Evolutionary conservation across 1,140 invertebrate genomes (phyloP).

Genomic region (Drosophila ogumai): DNA sequence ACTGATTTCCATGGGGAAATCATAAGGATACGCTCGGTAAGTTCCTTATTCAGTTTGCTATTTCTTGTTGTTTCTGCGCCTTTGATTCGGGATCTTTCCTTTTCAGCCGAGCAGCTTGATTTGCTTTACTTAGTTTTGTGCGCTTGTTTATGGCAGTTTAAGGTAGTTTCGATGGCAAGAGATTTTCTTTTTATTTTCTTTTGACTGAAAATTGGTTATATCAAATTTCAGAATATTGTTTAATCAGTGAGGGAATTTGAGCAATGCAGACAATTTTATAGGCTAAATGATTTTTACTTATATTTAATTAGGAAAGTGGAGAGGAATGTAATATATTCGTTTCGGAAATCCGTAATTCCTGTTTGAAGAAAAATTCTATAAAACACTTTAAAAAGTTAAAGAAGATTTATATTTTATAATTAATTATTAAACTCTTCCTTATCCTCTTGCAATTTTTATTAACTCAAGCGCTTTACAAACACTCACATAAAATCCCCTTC

Average conservation of each 20-base stretch:
- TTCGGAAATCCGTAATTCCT: too few relatives aligned
- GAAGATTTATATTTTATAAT: not conserved
- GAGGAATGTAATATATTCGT: not conserved
- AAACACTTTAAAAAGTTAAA: not conserved
- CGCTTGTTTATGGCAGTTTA: slow-evolving; percentile 23
- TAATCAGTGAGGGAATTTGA: not conserved
- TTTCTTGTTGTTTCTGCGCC: slow-evolving; percentile 25
- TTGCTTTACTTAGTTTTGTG: slow-evolving; percentile 24
- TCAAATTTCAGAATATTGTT: not conserved
- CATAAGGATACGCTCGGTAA: slow-evolving; percentile 53
- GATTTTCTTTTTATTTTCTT: not conserved
- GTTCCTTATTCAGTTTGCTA: slow-evolving; percentile 33
- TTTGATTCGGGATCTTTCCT: slow-evolving; percentile 41
- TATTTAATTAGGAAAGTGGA: not conserved
- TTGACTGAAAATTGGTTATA: not conserved
- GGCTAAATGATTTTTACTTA: not conserved
- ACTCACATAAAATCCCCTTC: not conserved
- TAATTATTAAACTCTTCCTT: too few relatives aligned
- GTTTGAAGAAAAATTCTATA: not conserved
- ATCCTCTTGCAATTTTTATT: not conserved
- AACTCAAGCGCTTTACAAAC: not conserved
- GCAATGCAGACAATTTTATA: not conserved
- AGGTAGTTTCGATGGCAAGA: not conserved
- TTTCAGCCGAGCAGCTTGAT: slow-evolving; percentile 22
- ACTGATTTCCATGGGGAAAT: slow-evolving; percentile 80